Base-by-base conservation (phyloP, 2,113 vertebrate species). In the Planiliza haematocheilus region DNA sequence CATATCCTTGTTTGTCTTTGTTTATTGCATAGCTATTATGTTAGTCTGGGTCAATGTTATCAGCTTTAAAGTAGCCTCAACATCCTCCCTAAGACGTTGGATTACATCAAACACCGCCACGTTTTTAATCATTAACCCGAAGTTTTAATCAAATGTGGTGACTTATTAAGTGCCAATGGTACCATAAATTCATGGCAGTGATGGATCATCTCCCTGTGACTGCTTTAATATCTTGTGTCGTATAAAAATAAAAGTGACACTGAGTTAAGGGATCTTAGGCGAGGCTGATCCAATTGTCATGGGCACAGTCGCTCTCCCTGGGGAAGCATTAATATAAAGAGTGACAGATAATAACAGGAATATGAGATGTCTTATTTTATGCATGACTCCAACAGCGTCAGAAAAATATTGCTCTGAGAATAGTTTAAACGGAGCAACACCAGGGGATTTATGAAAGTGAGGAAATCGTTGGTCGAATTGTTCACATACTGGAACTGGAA, bases 271-370 rank as follows among this genome's bases (percentile, higher is more conserved):
- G 37, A 55, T 45, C 17, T n/a, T n/a, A 48, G 55, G 48, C n/a
- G 48, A 56, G 76, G 66, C 66, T 67, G 24, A 43, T 60, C 46
- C 53, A 37, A 81, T 62, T 69, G 49, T 73, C 39, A 46, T 10
- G 53, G 43, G 36, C 39, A 17, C 46, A 24, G 46, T 64, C 60
- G 39, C 37, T 14, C 24, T 49, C 52, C 17, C 8, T 14, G n/a
- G 20, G 48, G 70, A 59, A 36, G 42, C 8, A 60, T 68, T 71
- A 7, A 75, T 38, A 62, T 52, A 7, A 58, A 70, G n/a, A 64
- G 65, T 57, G 36, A 63, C 41, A 34, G 18, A 17, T 21, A 68
- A 39, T 50, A 70, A 30, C 39, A 62, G 34, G 42, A 45, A 63
- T 62, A 77, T 51, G 20, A 68, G 45, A 8, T 8, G 7, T 72